Percentiles rank a stretch among this genome's conserved stretches.
Evolutionary conservation across 2,113 vertebrate genomes (phyloP).

Genomic region (Tragelaphus buxtoni): DNA sequence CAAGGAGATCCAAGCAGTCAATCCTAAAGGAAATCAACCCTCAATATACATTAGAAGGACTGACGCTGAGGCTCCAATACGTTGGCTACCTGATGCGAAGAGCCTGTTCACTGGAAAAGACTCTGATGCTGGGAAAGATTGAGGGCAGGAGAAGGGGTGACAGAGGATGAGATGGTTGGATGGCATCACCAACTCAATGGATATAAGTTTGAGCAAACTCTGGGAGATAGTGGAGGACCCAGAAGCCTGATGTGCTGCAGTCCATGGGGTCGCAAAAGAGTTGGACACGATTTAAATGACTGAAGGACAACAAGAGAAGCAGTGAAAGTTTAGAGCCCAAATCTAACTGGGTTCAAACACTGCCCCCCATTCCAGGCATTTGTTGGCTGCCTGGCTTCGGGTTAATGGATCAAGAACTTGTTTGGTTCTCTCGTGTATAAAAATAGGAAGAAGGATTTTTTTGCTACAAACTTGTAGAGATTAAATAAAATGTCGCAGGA

Average conservation of each 20-base stretch:
- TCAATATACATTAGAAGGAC: background rate
- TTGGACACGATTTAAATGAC: too few relatives aligned
- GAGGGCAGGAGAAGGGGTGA: background rate
- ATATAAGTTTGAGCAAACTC: too few relatives aligned
- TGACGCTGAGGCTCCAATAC: background rate
- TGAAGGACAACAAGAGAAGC: background rate
- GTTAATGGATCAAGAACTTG: background rate
- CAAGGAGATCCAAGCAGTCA: background rate
- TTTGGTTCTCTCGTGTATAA: background rate
- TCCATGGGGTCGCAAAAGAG: too few relatives aligned
- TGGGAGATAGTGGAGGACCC: too few relatives aligned
- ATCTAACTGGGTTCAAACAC: background rate
- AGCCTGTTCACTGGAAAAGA: background rate
- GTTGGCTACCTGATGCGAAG: background rate
- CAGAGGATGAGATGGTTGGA: background rate
- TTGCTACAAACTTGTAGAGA: background rate
- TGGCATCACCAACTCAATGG: background rate
- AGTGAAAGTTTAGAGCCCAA: background rate
- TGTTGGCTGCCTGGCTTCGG: background rate
- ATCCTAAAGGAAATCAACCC: background rate
- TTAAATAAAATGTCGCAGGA: background rate
- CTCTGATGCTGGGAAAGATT: background rate
- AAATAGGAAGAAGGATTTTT: background rate
- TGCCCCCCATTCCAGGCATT: background rate
- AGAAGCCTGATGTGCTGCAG: too few relatives aligned